Evolutionary conservation across 2,888 invertebrate genomes (phyloP), one percentile per base, ranked within the genome.

Genomic region (Camptogramma bilineatum): DNA sequence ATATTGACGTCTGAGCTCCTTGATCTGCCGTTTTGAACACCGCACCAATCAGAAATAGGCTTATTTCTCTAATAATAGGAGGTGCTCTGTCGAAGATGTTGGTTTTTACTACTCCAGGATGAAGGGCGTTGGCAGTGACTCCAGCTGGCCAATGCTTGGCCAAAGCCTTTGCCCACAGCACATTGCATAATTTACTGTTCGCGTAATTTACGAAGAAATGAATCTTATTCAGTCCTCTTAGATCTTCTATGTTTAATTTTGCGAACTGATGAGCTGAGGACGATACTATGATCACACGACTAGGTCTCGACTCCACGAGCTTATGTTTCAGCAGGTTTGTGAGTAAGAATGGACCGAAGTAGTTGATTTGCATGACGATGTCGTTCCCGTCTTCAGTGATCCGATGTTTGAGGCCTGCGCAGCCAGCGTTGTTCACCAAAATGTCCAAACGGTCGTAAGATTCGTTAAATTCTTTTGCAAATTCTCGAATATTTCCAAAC

Each of bases 71-170:
- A 0, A 42, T 0, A 1, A 58, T 5, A 0, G 67, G 52, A 0
- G 95, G 94, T 10, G 94, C 85, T 73, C 93, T 95, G 39, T 95
- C 93, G 94, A 96, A 97, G 55, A 97, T 97, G 21, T 96, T 96
- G 0, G 96, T 96, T 80, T 95, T 95, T 42, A 97, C 96, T 82
- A 96, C 88, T 10, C 98, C 98, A 0, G 98, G 98, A 87, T 98
- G 97, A 53, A 97, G 84, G 70, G 95, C 95, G 80, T 98, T 98
- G 0, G 95, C 96, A 0, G 96, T 96, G 0, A 97, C 95, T 3
- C 95, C 95, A 10, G 74, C 73, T 1, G 89, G 85, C 2, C 93
- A 68, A 24, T 82, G 77, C 44, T 84, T 87, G 0, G 86, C 84
- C 13, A 94, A 77, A 4, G 91, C 92, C 54, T 86, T 91, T 10